These are phyloP conservation scores for Rhabdophis nuchalis DNA, from an alignment of 2,797 vertebrate species.

Conservation along the genomic window DNA sequence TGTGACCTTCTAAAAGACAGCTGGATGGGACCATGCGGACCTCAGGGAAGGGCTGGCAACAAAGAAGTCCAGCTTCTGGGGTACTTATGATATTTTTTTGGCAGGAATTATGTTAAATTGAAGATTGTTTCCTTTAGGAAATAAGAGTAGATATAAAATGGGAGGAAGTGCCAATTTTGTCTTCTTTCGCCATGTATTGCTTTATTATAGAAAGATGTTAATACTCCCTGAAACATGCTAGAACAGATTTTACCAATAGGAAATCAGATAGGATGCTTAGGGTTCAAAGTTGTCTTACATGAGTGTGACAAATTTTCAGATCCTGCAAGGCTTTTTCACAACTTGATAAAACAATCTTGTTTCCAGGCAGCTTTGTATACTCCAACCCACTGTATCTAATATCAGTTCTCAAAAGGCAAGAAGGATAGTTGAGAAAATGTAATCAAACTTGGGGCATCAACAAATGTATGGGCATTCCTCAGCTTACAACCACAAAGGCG, in stretches of 20 bases:
- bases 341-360: background rate
- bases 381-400: background rate
- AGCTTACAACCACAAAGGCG: too few relatives aligned
- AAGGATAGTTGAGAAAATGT: background rate
- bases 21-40: background rate
- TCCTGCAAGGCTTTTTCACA: background rate
- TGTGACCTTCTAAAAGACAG: background rate
- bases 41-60: background rate
- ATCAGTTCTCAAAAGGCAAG: background rate
- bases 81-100: background rate
- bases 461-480: background rate
- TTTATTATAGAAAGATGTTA: background rate
- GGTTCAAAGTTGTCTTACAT: background rate
- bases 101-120: background rate
- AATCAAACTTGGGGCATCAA: background rate
- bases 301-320: background rate
- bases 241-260: background rate
- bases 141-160: background rate
- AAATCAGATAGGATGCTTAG: background rate
- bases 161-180: background rate
- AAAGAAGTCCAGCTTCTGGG: background rate
- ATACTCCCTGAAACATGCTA: background rate
- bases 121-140: background rate
- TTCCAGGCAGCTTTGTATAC: background rate
- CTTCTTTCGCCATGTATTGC: background rate